Conservation (phyloP, 1,140 invertebrate genomes). For the Littorina saxatilis region DNA sequence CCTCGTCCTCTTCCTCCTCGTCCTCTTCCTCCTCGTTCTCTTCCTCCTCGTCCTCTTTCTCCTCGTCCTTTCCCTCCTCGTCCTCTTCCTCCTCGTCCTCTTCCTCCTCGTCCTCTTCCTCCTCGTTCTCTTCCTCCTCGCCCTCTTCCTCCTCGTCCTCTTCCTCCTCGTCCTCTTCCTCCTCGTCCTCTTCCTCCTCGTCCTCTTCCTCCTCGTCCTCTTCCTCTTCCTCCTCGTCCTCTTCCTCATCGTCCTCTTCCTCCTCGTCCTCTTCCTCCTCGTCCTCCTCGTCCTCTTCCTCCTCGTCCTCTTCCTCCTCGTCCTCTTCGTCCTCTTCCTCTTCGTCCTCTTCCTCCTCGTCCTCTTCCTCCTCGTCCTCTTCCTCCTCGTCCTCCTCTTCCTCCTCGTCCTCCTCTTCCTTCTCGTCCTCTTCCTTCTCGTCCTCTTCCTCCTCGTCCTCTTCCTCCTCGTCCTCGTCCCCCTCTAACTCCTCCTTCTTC, state of each 20-base stretch:
- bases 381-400: not conserved
- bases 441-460: not conserved
- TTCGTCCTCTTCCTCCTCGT: not conserved
- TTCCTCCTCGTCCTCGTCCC: not conserved
- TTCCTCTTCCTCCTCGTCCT: not conserved
- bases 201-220: not conserved
- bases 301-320: not conserved
- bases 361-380: too few species aligned
- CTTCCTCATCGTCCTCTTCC: constrained; percentile 13
- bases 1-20: too few species aligned
- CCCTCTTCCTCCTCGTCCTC: not conserved
- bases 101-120: not conserved
- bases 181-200: constrained; percentile 4
- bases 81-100: not conserved
- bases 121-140: not conserved
- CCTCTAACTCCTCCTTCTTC: not conserved
- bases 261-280: not conserved
- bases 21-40: too few species aligned
- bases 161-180: not conserved
- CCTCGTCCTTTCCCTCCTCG: not conserved
- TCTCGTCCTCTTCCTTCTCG: not conserved
- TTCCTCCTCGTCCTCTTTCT: not conserved
- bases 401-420: constrained; percentile 2
- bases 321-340: not conserved
- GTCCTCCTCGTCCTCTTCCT: not conserved